Conservation (phyloP, 2,888 invertebrate genomes). For the Koerneria pararmatus region DNA sequence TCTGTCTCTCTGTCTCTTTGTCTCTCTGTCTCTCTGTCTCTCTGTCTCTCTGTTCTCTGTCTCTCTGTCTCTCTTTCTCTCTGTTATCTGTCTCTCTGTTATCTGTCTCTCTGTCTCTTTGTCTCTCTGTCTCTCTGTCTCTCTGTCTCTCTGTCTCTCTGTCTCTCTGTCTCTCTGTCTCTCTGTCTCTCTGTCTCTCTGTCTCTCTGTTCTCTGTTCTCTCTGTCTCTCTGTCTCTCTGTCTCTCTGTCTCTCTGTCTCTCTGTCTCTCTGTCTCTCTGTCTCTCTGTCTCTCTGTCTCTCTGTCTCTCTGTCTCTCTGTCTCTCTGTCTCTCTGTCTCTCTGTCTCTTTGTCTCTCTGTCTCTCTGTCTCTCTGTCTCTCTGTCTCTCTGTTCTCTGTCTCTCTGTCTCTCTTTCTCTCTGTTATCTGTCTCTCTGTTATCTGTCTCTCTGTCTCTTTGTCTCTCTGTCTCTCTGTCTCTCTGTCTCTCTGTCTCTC, state of each 20-base stretch:
- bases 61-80: too few species aligned
- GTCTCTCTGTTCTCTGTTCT: too few species aligned
- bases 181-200: slow-evolving; percentile 2
- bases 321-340: slow-evolving; percentile 11
- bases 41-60: too few species aligned
- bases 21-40: too few species aligned
- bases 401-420: too few species aligned
- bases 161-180: neutral
- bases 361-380: slow-evolving; percentile 10
- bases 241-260: neutral
- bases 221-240: neutral
- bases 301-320: slow-evolving; percentile 2
- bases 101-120: too few species aligned
- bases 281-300: slow-evolving; percentile 3
- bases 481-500: neutral
- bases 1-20: too few species aligned
- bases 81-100: too few species aligned
- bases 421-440: too few species aligned
- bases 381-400: too few species aligned
- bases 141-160: neutral
- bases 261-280: slow-evolving; percentile 7
- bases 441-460: slow-evolving; percentile 3
- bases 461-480: neutral
- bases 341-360: slow-evolving; percentile 8
- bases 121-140: neutral